Evolutionary conservation across 2,113 vertebrate genomes (phyloP).

Genomic region (Larimichthys crocea): DNA sequence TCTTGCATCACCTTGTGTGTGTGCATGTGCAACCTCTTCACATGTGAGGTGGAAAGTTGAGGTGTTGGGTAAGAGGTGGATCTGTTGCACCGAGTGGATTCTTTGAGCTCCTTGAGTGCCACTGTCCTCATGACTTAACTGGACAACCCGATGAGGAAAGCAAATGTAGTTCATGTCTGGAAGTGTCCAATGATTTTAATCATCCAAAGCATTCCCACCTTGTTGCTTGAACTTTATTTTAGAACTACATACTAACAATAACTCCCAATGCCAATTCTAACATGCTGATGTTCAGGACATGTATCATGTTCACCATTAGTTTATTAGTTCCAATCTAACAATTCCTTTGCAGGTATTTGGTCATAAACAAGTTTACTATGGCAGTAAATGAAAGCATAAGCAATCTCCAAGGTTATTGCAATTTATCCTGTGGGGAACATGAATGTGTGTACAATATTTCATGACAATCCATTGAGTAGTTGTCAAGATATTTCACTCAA

Average conservation of each 20-base stretch:
- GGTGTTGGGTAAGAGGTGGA: neutral
- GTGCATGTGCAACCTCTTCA: neutral
- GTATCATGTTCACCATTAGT: neutral
- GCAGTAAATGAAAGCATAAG: neutral
- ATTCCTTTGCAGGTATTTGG: neutral
- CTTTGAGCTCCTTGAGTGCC: neutral
- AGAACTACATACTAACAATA: neutral
- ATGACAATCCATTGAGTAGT: neutral
- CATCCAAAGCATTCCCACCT: neutral
- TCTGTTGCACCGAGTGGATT: conserved; percentile 17
- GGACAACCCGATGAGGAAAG: neutral
- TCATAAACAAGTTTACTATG: neutral
- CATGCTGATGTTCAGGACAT: neutral
- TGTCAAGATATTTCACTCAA: neutral
- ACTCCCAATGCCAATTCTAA: neutral
- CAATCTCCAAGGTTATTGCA: neutral
- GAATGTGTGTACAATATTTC: neutral
- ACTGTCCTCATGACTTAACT: conserved; percentile 6
- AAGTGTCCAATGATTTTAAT: neutral
- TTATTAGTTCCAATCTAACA: neutral
- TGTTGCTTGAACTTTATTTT: neutral
- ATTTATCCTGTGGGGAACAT: neutral
- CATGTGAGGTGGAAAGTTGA: neutral
- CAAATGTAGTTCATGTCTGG: neutral
- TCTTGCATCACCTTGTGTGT: neutral